A percentile compares a stretch with the other conserved stretches of the same genome.
Evolutionary conservation across 2,888 invertebrate species (phyloP).

Genomic region (Agriopis leucophaearia): DNA sequence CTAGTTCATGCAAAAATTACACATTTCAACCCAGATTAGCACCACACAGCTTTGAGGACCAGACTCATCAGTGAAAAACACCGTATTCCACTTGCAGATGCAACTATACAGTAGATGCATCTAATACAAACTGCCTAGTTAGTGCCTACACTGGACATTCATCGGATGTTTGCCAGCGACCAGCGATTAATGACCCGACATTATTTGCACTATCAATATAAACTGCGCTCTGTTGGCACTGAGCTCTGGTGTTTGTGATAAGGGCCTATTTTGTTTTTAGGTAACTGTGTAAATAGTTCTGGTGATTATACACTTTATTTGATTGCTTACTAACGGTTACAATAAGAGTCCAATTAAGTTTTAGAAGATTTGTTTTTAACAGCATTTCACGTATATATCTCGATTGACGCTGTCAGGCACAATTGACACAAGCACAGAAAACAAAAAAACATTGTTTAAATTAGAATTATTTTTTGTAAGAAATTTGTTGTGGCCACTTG

Average conservation of each 20-base stretch:
- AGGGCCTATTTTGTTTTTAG: conserved; percentile 15
- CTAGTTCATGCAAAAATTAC: too few relatives aligned
- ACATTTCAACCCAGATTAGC: too few relatives aligned
- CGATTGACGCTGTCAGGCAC: too few relatives aligned
- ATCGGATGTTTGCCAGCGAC: conserved; percentile 29
- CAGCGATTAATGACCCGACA: conserved; percentile 24
- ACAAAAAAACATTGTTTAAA: too few relatives aligned
- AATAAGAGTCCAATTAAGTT: background rate
- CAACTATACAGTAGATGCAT: conserved; percentile 1
- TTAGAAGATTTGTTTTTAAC: too few relatives aligned
- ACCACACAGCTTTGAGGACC: too few relatives aligned
- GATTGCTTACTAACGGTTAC: background rate
- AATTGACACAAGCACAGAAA: too few relatives aligned
- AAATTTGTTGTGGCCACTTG: too few relatives aligned
- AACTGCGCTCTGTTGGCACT: conserved; percentile 31
- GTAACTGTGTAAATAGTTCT: conserved; percentile 5
- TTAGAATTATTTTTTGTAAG: too few relatives aligned
- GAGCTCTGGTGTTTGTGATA: conserved; percentile 18
- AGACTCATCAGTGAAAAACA: too few relatives aligned
- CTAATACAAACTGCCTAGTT: background rate
- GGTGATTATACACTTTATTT: conserved; percentile 9
- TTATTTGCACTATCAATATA: conserved; percentile 28
- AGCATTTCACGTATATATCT: too few relatives aligned
- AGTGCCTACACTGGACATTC: conserved; percentile 12
- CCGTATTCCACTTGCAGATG: too few relatives aligned